Evolutionary conservation across 2,888 invertebrate genomes (phyloP), one percentile per base, ranked within the genome.

Genomic region (Drosophila longiperda): DNA sequence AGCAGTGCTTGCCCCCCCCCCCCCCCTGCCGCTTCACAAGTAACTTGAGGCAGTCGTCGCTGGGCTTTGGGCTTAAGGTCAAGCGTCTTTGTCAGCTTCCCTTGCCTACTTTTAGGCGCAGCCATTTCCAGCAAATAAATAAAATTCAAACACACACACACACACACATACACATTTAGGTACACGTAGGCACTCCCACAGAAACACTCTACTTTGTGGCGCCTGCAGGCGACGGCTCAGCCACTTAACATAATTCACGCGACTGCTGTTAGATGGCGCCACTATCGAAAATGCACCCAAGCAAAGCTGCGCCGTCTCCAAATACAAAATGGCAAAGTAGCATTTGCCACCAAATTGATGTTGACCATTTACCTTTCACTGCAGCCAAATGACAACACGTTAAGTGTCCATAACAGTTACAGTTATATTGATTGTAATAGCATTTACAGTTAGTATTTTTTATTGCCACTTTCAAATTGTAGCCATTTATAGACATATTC

Each of bases 171-270:
- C 0, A 45, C 45, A 45, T 20, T 23, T 8, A 20, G 0, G 15
- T 23, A 45, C 8, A 23, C 23, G 15, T 8, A 45, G 23, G 4
- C 23, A 45, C 45, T 23, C 45, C 45, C 45, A 23, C 45, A 23
- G 15, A 15, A 26, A 36, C 6, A 45, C 12, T 49, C 34, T 26
- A 49, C 49, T 55, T 58, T 54, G 42, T 61, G 75, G 67, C 80
- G 80, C 80, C 80, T 80, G 63, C 68, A 75, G 68, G 71, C 80
- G 78, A 71, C 71, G 76, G 73, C 71, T 50, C 29, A 62, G 71
- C 81, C 76, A 88, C 88, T 88, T 85, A 86, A 71, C 87, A 83
- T 85, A 87, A 85, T 78, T 87, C 86, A 85, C 75, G 66, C 54
- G 55, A 29, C 55, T 59, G 75, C 60, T 78, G 67, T 45, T 72